These are phyloP conservation scores for Xenops minutus DNA, from an alignment of 2,797 vertebrate species.

Conservation along the genomic window DNA sequence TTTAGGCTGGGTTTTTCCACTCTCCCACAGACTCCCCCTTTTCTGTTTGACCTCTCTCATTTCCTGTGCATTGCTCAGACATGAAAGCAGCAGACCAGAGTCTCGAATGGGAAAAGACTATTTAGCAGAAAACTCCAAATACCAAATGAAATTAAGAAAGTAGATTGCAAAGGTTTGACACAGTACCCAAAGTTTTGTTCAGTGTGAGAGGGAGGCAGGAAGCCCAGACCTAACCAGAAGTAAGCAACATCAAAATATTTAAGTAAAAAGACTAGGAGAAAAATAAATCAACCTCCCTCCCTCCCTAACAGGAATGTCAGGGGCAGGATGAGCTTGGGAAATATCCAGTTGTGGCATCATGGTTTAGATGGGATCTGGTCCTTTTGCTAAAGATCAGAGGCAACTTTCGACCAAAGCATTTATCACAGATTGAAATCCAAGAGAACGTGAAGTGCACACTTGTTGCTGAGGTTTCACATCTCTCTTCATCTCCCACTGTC, in stretches of 20 bases:
- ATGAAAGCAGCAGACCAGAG: not conserved
- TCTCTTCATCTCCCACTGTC: not conserved
- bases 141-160: not conserved
- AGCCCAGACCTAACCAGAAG: not conserved
- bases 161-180: not conserved
- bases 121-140: not conserved
- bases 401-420: not conserved
- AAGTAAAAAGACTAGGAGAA: not conserved
- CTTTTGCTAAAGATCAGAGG: not conserved
- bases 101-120: not conserved
- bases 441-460: not conserved
- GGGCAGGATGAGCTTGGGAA: not conserved
- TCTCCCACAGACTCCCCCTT: not conserved
- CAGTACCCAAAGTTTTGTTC: not conserved
- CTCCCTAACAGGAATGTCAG: not conserved
- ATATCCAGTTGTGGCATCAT: not conserved
- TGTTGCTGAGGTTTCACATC: not conserved
- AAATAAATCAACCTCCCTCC: not conserved
- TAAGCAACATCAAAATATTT: not conserved
- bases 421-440: not conserved
- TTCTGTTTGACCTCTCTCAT: not conserved
- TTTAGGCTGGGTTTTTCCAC: not conserved
- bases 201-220: not conserved
- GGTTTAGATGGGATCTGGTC: not conserved
- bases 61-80: not conserved